Conservation (phyloP, 2,113 vertebrate species). For the Pavo muticus region DNA sequence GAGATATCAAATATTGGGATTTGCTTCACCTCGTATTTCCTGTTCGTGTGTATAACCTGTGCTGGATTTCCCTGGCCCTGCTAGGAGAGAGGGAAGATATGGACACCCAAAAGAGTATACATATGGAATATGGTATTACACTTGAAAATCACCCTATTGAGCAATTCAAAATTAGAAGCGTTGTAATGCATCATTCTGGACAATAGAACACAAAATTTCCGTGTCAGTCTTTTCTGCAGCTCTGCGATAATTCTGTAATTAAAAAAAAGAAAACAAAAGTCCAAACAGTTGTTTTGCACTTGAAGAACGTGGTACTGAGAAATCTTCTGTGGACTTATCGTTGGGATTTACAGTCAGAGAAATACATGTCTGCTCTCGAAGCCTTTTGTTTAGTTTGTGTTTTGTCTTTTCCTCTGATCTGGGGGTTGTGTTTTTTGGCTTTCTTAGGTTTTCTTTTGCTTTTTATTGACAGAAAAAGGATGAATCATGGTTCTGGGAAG, state of each 20-base stretch:
- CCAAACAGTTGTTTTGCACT: background rate
- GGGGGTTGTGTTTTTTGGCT: background rate
- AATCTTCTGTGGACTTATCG: background rate
- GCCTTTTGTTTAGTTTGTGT: background rate
- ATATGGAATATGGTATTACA: accelerated
- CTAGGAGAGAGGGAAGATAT: background rate
- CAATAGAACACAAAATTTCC: background rate
- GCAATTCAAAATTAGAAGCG: background rate
- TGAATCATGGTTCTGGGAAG: slow-evolving; percentile 35
- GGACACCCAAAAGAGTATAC: background rate
- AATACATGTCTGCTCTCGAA: background rate
- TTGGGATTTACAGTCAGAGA: background rate
- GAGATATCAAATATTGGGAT: background rate
- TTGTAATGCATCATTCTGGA: background rate
- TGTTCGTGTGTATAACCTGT: background rate
- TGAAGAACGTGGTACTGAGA: background rate
- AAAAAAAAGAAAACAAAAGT: background rate
- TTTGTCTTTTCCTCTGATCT: background rate
- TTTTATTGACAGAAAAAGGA: background rate
- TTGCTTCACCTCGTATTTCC: background rate
- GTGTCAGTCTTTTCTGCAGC: background rate
- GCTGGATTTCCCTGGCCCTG: background rate
- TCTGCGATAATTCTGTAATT: background rate
- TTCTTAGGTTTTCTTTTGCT: background rate
- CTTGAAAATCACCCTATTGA: background rate